Evolutionary conservation across 1,140 invertebrate species (phyloP).

Genomic region (Pachypsylla venusta): DNA sequence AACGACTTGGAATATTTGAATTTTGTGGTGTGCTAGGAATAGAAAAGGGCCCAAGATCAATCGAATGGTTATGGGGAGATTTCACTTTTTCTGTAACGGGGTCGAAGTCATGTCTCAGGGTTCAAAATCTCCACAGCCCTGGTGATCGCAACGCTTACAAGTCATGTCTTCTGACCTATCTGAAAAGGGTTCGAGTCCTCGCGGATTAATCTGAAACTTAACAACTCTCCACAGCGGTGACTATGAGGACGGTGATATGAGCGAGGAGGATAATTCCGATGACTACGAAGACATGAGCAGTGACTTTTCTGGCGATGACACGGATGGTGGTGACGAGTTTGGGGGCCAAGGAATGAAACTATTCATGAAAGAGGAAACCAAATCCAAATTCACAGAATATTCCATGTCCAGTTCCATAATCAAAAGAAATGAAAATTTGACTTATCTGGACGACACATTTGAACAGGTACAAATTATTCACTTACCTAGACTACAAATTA

Average conservation of each 20-base stretch:
- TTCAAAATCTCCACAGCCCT: too few species aligned
- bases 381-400: slow-evolving; percentile 81
- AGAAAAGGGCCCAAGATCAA: too few species aligned
- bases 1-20: too few species aligned
- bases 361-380: slow-evolving; percentile 59
- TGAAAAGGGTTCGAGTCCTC: too few species aligned
- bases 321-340: slow-evolving; percentile 34
- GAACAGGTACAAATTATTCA: slow-evolving; percentile 63
- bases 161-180: too few species aligned
- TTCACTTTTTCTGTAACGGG: too few species aligned
- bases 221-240: slow-evolving; percentile 10
- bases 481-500: too few species aligned
- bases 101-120: too few species aligned
- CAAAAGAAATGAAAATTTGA: slow-evolving; percentile 64
- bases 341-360: slow-evolving; percentile 36
- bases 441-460: slow-evolving; percentile 76
- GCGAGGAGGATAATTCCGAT: slow-evolving; percentile 27
- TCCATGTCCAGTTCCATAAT: slow-evolving; percentile 89
- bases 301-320: slow-evolving; percentile 38
- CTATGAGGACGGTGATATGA: slow-evolving; percentile 24
- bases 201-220: too few species aligned
- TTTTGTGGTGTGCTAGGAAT: too few species aligned
- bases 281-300: slow-evolving; percentile 28
- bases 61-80: too few species aligned
- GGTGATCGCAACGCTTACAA: too few species aligned